Base-by-base conservation (phyloP, 2,888 invertebrate genomes). In the Lasioglossum zephyrum region DNA sequence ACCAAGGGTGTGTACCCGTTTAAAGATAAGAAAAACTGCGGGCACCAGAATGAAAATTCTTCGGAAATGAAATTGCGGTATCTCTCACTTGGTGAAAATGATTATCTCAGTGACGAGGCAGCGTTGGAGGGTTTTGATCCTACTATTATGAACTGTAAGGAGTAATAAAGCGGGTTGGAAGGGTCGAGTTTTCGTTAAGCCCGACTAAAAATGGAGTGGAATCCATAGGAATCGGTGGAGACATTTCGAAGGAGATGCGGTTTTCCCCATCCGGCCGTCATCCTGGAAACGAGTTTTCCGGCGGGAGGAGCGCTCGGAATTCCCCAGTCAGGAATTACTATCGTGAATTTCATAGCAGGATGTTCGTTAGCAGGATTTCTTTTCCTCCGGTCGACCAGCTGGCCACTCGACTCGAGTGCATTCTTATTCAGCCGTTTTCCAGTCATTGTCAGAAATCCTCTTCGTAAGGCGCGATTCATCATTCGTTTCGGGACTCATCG, bases 301-400 rank as follows among this genome's bases (percentile, higher is more conserved):
- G 79, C 60, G 77, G 82, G 36, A 36, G 36, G 78, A 84, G 73
- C 79, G 77, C 82, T 78, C 84, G 76, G 76, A 73, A 63, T 81
- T 76, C 84, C 60, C 77, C 79, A 78, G 82, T 81, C 84, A 77
- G 82, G 81, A 89, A 90, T 89, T 87, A 88, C 87, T 82, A 86
- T 86, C 77, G 81, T 77, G 74, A 78, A 78, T 83, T 78, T 84
- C 86, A 86, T 83, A 87, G 87, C 90, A 90, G 90, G 90, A 90
- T 90, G 90, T 90, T 90, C 90, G 86, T 90, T 90, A 90, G 90
- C 66, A 77, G 86, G 85, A 88, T 87, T 90, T 90, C 90, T 90
- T 89, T 84, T 79, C 84, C 80, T 72, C 75, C 60, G 66, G 57
- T 41, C 80, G 75, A 75, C 84, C 87, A 77, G 84, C 87, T 87